Conservation (phyloP, 2,113 vertebrate genomes). For the Rhabdornis inornatus region DNA sequence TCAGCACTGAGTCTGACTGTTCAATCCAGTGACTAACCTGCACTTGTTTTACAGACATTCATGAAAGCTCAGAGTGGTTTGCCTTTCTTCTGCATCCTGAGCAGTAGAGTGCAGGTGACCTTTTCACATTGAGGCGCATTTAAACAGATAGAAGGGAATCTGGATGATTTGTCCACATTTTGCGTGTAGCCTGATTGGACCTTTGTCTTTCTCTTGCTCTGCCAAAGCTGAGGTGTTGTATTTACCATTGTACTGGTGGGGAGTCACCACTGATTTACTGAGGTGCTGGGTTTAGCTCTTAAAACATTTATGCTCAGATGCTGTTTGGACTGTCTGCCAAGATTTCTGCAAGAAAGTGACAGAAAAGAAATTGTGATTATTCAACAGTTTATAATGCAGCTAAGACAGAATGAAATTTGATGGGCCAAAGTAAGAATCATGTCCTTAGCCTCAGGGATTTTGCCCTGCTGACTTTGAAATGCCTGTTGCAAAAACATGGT, state of each 20-base stretch:
- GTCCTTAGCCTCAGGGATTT: background rate
- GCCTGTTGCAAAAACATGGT: conserved; percentile 17
- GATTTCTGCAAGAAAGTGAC: conserved; percentile 21
- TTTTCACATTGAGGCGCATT: background rate
- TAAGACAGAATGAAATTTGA: conserved; percentile 14
- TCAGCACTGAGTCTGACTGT: background rate
- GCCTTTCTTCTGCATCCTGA: background rate
- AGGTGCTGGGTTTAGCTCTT: background rate
- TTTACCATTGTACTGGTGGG: background rate
- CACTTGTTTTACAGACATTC: background rate
- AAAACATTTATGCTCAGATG: background rate
- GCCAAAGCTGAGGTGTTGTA: background rate
- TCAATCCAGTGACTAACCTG: background rate
- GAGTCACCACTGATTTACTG: background rate
- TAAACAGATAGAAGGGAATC: background rate
- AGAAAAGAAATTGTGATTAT: conserved; percentile 13
- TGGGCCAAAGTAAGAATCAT: background rate
- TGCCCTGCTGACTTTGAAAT: conserved; percentile 1
- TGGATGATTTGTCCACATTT: background rate
- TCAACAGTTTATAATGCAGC: conserved; percentile 21
- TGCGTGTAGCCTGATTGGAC: background rate
- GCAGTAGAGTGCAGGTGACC: background rate
- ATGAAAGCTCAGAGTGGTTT: background rate
- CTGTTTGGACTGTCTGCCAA: background rate
- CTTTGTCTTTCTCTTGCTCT: background rate